Base-by-base conservation (phyloP, 2,113 vertebrate species). In the Perca schrenkii region DNA sequence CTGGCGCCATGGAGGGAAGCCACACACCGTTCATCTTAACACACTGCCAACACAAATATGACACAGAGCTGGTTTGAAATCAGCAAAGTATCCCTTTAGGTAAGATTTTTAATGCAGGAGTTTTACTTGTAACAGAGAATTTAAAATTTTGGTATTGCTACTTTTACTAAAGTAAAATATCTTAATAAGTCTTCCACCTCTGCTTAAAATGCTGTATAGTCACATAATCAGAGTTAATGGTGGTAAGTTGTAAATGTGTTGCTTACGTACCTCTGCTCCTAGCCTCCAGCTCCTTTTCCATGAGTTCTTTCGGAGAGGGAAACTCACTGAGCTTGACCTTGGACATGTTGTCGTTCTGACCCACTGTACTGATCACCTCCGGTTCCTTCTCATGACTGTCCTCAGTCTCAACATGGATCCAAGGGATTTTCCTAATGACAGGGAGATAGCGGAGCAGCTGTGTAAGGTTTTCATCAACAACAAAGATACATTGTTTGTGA, bases 341-440 rank as follows among this genome's bases (percentile, higher is more conserved):
- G 82, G 97, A 96, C 79, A 96, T 95, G 53, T 94, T 96, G 93
- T 98, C 97, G 73, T 95, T 97, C 95, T 97, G 97, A 88, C 96
- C 97, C 22, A 98, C 97, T 28, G 97, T 96, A 73, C 97, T 97
- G 83, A 99, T 99, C 97, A 98, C 97, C 86, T 99, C 97, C 8
- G 98, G 96, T 31, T 98, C 97, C 86, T 99, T 99, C 89, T 99
- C 97, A 1, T 98, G 97, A 76, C 96, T 97, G 79, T 99, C 97
- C 88, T 99, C 97, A 12, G 98, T 96, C 93, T 99, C 97, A 73
- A 98, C 96, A 52, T 99, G 98, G 91, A 99, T 97, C 97, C 98
- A 98, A 8, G 98, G 98, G 76, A 99, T 98, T 97, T 98, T 99
- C 95, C 98, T 99, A 79, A 61, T 14, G 6, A 34, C 16, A 36